Base-by-base conservation (phyloP, 2,888 invertebrate genomes). In the Vanessa cardui region DNA sequence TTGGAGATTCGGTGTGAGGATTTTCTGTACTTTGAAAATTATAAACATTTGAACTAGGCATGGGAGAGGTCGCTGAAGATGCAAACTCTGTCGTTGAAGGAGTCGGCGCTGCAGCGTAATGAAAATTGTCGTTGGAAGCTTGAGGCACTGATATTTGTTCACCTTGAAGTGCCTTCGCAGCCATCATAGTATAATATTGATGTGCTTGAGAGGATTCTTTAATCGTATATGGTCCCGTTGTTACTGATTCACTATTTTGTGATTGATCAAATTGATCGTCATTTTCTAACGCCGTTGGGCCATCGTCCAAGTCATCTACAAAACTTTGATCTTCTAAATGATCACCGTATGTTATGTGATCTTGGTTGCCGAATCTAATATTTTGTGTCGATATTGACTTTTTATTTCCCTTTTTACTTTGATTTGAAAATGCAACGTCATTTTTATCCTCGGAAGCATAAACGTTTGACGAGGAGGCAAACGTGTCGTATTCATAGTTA, bases 311-410 rank as follows among this genome's bases (percentile, higher is more conserved):
- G 8, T 60, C 68, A 52, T 66, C 79, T 70, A 21, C 79, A 74
- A 70, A 81, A 71, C 65, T 77, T 73, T 67, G 78, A 64, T 87
- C 86, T 39, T 81, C 83, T 62, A 89, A 76, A 74, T 91, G 90
- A 73, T 91, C 88, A 9, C 89, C 82, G 7, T 83, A 83, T 16
- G 87, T 87, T 67, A 87, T 81, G 69, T 86, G 87, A 62, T 88
- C 89, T 74, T 87, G 83, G 26, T 87, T 86, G 15, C 89, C 90
- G 76, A 92, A 91, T 66, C 82, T 88, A 52, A 93, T 86, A 69
- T 90, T 92, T 77, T 92, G 92, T 0, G 87, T 88, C 2, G 92
- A 92, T 71, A 90, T 79, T 0, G 93, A 90, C 73, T 92, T 92
- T 69, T 89, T 90, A 76, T 83, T 86, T 8, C 83, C 83, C 71